A percentile compares a stretch with the other conserved stretches of the same genome.
Evolutionary conservation across 2,797 vertebrate species (phyloP).

Genomic region (Leptatherina wallacei): DNA sequence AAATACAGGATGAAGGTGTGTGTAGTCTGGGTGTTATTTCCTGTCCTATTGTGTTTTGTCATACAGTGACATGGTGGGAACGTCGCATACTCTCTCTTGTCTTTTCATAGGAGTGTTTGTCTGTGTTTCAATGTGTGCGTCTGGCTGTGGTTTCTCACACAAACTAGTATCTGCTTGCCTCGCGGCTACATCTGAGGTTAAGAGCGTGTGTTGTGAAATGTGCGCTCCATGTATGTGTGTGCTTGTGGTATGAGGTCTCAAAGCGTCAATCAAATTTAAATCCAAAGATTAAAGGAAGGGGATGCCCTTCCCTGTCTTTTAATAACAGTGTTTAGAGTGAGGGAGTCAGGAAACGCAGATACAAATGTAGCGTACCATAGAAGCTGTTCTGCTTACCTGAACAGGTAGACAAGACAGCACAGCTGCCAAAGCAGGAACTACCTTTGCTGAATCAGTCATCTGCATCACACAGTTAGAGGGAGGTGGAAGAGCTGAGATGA

Average conservation of each 20-base stretch:
- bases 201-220: slow-evolving; percentile 40
- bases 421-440: background rate
- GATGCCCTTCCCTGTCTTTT: slow-evolving; percentile 68
- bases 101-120: slow-evolving; percentile 58
- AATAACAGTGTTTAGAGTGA: slow-evolving; percentile 57
- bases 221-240: slow-evolving; percentile 20
- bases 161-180: slow-evolving; percentile 73
- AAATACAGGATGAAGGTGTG: slow-evolving; percentile 74
- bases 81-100: slow-evolving; percentile 23
- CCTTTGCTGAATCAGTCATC: slow-evolving; percentile 29
- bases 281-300: slow-evolving; percentile 68
- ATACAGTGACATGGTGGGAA: slow-evolving; percentile 67
- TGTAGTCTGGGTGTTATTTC: slow-evolving; percentile 67
- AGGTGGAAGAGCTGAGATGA: background rate
- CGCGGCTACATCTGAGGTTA: slow-evolving; percentile 55
- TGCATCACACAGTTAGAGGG: background rate
- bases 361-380: slow-evolving; percentile 54
- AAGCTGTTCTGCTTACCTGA: slow-evolving; percentile 37
- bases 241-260: slow-evolving; percentile 57
- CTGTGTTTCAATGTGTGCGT: slow-evolving; percentile 53
- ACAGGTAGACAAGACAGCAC: slow-evolving; percentile 24
- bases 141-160: slow-evolving; percentile 53
- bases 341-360: slow-evolving; percentile 54
- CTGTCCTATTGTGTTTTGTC: slow-evolving; percentile 71
- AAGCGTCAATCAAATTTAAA: slow-evolving; percentile 69